Evolutionary conservation across 2,113 vertebrate species (phyloP), one percentile per base, ranked within the genome.

Genomic region (Clarias magur): DNA sequence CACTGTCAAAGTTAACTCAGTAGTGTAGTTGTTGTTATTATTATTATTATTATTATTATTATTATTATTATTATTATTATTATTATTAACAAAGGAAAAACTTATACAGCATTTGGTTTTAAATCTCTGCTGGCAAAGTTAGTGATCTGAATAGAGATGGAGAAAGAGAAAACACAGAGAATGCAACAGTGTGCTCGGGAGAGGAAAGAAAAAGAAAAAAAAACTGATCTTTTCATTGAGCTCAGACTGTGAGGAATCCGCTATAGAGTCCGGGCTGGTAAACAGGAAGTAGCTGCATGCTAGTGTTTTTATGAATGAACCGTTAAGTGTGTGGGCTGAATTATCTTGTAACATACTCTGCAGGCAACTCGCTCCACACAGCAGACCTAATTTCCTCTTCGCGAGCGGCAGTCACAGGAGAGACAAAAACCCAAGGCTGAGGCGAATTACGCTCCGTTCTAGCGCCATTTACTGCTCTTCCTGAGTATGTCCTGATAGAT

Each of bases 221-320:
- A 38, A 38, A 38, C 34, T 38, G 34, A 9, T 21, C 38, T 13
- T 15, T 81, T 10, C 75, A 30, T 79, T 68, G 30, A 82, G 60
- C 54, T 57, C 53, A 42, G 84, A 88, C 73, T 59, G 82, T 80
- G 70, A 62, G 88, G 76, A 86, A 88, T 85, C 82, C 65, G 54
- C 85, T 65, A 80, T 67, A n/a, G 76, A 25, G 72, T 34, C 68
- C 25, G 63, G 27, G 25, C 57, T 88, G 82, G 68, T 62, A 85
- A 87, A 88, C 88, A 88, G 88, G 90, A 91, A 90, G 86, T 38
- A 21, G 82, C 62, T 21, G 86, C 48, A 82, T 60, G 57, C 81
- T 56, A 48, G 81, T 4, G n/a, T 38, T 89, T 90, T 89, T 88
- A 88, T 91, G 90, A 89, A 91, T 89, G 90, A 91, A 86, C 80